Conservation (phyloP, 2,797 vertebrate species). For the Harpagifer antarcticus region DNA sequence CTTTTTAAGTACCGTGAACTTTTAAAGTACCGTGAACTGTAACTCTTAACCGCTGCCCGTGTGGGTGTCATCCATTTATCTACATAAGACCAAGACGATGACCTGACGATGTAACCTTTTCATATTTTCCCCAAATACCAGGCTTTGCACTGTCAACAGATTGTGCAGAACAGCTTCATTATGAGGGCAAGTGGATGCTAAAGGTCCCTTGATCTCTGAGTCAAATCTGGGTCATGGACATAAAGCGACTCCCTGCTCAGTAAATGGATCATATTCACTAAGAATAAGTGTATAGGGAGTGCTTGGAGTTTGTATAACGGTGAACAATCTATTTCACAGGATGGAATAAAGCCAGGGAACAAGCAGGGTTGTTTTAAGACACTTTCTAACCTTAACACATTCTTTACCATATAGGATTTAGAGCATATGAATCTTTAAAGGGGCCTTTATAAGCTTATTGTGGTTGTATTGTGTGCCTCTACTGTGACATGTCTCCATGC, state of each 20-base stretch:
- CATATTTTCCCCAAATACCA: slow-evolving; percentile 23
- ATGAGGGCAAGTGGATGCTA: neutral
- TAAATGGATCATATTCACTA: neutral
- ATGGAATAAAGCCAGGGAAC: neutral
- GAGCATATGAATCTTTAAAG: neutral
- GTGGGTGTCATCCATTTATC: slow-evolving; percentile 20
- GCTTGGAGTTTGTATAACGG: neutral
- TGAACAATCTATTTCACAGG: neutral
- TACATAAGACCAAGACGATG: neutral
- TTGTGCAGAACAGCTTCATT: neutral
- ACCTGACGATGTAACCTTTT: slow-evolving; percentile 35
- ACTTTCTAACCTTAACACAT: neutral
- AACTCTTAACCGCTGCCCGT: neutral
- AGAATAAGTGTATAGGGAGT: neutral
- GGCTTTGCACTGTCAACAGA: neutral
- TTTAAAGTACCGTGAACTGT: neutral
- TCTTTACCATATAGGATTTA: neutral
- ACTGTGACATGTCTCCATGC: too few relatives aligned
- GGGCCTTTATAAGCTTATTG: too few relatives aligned
- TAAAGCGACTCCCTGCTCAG: neutral
- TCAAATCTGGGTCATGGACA: neutral
- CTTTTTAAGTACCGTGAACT: neutral
- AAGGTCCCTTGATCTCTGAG: slow-evolving; percentile 9
- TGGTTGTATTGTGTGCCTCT: too few relatives aligned
- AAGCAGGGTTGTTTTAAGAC: neutral